These are phyloP conservation scores for Microcebus murinus DNA, from an alignment of 2,113 vertebrate genomes.

Conservation along the genomic window DNA sequence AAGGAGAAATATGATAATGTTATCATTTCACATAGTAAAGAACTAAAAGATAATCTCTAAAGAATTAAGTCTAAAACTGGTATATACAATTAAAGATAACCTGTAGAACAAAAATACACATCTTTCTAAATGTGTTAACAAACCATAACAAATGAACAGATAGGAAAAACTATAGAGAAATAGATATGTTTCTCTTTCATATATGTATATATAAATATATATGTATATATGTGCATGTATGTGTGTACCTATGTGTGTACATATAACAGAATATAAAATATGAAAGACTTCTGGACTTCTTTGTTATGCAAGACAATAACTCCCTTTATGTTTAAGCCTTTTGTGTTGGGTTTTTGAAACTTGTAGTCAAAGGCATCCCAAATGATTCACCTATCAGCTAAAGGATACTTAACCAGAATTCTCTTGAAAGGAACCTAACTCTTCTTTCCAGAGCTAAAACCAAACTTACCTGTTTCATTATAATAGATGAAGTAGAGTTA, in stretches of 20 bases:
- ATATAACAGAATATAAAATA: neutral
- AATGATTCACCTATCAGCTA: neutral
- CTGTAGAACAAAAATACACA: neutral
- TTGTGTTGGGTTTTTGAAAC: neutral
- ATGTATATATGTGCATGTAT: neutral
- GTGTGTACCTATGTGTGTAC: neutral
- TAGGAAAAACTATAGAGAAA: neutral
- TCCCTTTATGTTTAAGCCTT: neutral
- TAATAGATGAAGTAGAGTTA: neutral
- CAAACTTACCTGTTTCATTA: neutral
- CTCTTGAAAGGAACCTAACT: neutral
- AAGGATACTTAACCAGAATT: neutral
- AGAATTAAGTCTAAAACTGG: neutral
- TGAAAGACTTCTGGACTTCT: neutral
- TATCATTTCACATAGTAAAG: neutral
- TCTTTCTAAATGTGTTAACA: neutral
- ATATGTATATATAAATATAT: neutral
- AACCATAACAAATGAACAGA: neutral
- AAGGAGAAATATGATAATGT: neutral
- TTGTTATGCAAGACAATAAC: neutral
- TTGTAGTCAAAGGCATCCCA: neutral
- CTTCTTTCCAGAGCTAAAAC: neutral
- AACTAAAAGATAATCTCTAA: neutral
- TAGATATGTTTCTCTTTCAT: neutral
- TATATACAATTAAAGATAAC: neutral